Base-by-base conservation (phyloP, 1,140 invertebrate species). In the Meteorus sp. region DNA sequence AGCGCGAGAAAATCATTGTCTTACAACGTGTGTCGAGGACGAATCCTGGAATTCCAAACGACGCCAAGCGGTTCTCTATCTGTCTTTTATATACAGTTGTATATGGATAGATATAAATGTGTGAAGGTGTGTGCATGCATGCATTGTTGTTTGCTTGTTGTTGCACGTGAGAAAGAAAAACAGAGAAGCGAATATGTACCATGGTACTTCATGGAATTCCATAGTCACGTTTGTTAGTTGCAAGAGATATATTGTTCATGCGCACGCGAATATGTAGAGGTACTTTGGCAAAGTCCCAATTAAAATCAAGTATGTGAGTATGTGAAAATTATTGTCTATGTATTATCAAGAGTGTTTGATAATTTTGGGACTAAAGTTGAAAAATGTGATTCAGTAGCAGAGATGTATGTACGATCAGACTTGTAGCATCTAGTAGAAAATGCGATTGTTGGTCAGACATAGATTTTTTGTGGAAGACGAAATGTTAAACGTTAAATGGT, bases 141-240 rank as follows among this genome's bases (percentile, higher is more conserved):
- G 25, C n/a, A 3, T n/a, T n/a, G n/a, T n/a, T n/a, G n/a, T n/a
- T n/a, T n/a, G n/a, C n/a, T n/a, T n/a, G n/a, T 39, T 39, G 35
- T 39, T 39, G 27, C 23, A 29, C 33, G 47, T 33, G 44, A 41
- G n/a, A 37, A 51, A 29, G 27, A 48, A 27, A 17, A 39, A 50
- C 50, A 47, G 61, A 60, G 60, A 64, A 62, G 60, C 58, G 70
- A 69, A 72, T 68, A 68, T 57, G 59, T 55, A 66, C 69, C 64
- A 71, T 70, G 70, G 68, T 51, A 39, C 35, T 39, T 39, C 15
- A 13, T 11, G 61, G 67, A 74, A 74, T 64, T 70, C 71, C 51
- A n/a, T n/a, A 66, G 63, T 72, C 67, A 70, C 69, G 68, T 71
- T 71, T 60, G 58, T 67, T 64, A 39, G 35, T 39, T 13, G 27